Base-by-base conservation (phyloP, 2,113 vertebrate species). In the Delphinapterus leucas region DNA sequence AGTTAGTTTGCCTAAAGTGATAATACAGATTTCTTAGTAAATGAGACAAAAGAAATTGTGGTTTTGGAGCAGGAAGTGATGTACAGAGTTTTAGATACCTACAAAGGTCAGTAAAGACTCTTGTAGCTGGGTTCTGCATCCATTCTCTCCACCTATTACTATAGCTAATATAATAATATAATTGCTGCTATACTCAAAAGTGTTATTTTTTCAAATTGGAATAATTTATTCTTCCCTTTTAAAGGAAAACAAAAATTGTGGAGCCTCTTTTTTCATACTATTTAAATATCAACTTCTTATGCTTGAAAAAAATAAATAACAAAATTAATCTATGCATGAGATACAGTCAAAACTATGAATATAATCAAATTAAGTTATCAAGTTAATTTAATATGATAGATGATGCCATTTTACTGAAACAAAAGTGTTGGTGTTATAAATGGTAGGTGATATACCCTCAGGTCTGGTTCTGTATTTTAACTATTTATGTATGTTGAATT, bases 321-420 rank as follows among this genome's bases (percentile, higher is more conserved):
- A 93, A 81, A 55, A 83, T 71, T 68, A 41, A 33, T 53, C 8
- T 23, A 20, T 67, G 11, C 36, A 90, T 71, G 82, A 94, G 68
- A 58, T 58, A 26, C n/a, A 87, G 18, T 85, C 7, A 71, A 85
- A 85, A 73, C 23, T 67, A 83, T 38, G 18, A 26, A 73, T 73
- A 74, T 68, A 93, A 91, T 80, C 15, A 80, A 74, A 77, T 80
- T 73, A 63, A 95, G 23, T 60, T 82, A 93, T 55, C 17, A 83
- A 90, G 20, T 53, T 82, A 87, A 93, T 41, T 65, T 88, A 74
- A 82, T 17, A 14, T n/a, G 6, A 90, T 8, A 68, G 25, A 73
- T 70, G 36, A 77, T 92, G 47, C 9, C 79, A 60, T 74, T 95
- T 94, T 90, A 74, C 12, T 80, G 33, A 85, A 96, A 74, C 28